Conservation (phyloP, 2,797 vertebrate genomes). For the Tenualosa thibaudeaui region DNA sequence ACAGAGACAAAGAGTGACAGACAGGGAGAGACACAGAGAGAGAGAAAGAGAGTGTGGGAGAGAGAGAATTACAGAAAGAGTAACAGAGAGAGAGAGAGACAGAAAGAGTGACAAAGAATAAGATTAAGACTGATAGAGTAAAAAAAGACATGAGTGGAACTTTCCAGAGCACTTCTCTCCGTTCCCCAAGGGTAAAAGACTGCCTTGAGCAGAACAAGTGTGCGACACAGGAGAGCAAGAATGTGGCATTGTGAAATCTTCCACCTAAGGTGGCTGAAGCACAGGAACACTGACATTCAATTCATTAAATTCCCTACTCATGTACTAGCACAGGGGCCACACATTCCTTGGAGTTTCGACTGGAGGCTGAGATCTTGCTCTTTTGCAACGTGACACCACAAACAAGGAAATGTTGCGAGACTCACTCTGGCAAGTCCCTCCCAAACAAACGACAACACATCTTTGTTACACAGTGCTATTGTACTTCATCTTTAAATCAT, state of each 20-base stretch:
- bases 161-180: not conserved
- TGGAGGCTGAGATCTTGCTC: not conserved
- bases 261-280: not conserved
- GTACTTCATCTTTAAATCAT: not conserved
- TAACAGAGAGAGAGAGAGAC: not conserved
- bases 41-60: not conserved
- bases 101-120: not conserved
- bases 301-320: not conserved
- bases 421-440: not conserved
- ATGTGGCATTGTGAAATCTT: not conserved
- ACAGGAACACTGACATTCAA: not conserved
- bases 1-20: not conserved
- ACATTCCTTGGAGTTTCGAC: not conserved
- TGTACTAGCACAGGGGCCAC: not conserved
- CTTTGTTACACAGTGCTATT: not conserved
- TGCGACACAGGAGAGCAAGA: not conserved
- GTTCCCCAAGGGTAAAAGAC: not conserved
- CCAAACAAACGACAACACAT: not conserved
- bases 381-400: not conserved
- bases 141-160: too few relatives aligned
- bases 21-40: not conserved
- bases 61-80: not conserved
- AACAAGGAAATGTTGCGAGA: not conserved
- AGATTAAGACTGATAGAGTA: not conserved
- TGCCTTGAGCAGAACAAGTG: not conserved